Evolutionary conservation across 1,140 invertebrate genomes (phyloP), one percentile per base, ranked within the genome.

Genomic region (Choristoneura fumiferana): DNA sequence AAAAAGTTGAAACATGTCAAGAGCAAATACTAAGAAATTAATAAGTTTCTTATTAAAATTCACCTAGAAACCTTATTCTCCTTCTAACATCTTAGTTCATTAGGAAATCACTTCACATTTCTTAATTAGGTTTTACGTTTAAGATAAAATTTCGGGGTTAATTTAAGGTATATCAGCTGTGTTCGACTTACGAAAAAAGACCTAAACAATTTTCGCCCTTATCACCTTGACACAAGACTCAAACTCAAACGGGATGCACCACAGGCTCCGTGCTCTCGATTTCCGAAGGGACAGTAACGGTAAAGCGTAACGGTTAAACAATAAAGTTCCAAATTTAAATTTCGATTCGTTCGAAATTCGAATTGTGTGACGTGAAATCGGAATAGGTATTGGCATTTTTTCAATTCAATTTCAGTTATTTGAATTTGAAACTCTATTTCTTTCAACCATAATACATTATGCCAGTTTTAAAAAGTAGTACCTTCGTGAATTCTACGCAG

Each of bases 261-360:
- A 66, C 55, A 68, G 45, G 56, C 59, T 56, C 60, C 37, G 17
- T 56, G 68, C 63, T 74, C 69, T 73, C 71, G 60, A 76, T 73
- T 66, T 63, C 56, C 71, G 43, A 78, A 78, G 76, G 76, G 76
- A 78, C 76, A 65, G 67, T 73, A 78, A 74, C 76, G 64, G 76
- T 71, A 72, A 65, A 73, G 58, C 52, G 60, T 73, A 74, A 76
- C 71, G 63, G 73, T 76, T 63, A 71, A 74, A 66, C 63, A 71
- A 72, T 62, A 62, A 71, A 70, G 69, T 76, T 68, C 66, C 60
- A 71, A 71, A 71, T 78, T 73, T 67, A 54, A 72, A 69, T 69
- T 58, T 62, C 54, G 58, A 49, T 49, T 49, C 29, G 43, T 49
- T 49, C 43, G 43, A 49, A 49, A 49, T 49, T 49, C 43, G 22